Base-by-base conservation (phyloP, 2,113 vertebrate genomes). In the Phrynosoma blainvillii region DNA sequence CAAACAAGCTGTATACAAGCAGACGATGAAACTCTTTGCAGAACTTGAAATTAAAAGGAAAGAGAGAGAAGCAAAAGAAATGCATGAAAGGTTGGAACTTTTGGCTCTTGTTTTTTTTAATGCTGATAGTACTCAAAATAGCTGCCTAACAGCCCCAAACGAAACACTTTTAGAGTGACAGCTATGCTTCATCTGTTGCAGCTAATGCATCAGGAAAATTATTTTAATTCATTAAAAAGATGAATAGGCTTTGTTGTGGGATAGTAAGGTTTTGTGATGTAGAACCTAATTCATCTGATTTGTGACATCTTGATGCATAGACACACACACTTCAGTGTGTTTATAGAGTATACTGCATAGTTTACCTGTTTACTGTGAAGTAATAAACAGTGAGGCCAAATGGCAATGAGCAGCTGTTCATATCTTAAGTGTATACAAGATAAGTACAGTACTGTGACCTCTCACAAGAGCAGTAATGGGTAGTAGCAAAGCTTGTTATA, bases 41-140 rank as follows among this genome's bases (percentile, higher is more conserved):
- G 99, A 99, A 93, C 97, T 99, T 91, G 99, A 99, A 97, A 99
- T 99, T 92, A 99, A 99, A 95, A 98, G 99, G 95, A 99, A 99
- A 97, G 99, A 99, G 96, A 97, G 99, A 95, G 99, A 99, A 97
- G 98, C 99, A 23, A 99, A 99, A 96, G 99, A 99, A 23, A 99
- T 99, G 99, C 99, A 99, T 30, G 99, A 99, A 97, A 98, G 99
- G 99, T 99, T 97, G 70, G 62, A 91, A 2, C 0, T 0, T 74
- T 40, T 2, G 56, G 12, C 12, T 88, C 65, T 84, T 70, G 47
- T 47, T 32, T 87, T 32, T 87, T 9, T 75, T 16, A 13, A 25
- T 14, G n/a, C 85, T 36, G 3, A 23, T 82, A 25, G 23, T 2
- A 14, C 40, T 52, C 11, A 59, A 59, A 59, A 59, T 13, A 59